A percentile compares a stretch with the other conserved stretches of the same genome.
Evolutionary conservation across 1,140 invertebrate species (phyloP).

Genomic region (Laupala kohalensis): DNA sequence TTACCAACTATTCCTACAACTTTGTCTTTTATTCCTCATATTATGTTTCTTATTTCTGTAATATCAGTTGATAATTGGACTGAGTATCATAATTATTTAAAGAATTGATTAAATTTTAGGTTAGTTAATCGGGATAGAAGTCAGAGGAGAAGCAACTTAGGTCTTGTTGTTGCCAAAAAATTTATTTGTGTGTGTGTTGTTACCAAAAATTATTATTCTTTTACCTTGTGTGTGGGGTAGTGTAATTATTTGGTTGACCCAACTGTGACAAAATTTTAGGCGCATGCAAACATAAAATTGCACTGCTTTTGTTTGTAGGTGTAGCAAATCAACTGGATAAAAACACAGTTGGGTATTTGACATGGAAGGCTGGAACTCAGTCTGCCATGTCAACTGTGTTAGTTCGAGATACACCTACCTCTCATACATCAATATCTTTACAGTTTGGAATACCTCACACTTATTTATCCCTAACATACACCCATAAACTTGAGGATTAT

Average conservation of each 20-base stretch:
- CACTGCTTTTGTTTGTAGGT: slow-evolving; percentile 43
- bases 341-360: slow-evolving; percentile 73
- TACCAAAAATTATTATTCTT: no score
- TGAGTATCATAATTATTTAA: no score
- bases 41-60: no score
- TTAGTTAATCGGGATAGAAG: no score
- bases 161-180: no score
- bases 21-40: no score
- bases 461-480: slow-evolving; percentile 59
- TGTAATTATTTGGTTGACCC: not conserved
- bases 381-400: slow-evolving; percentile 67
- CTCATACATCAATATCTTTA: slow-evolving; percentile 47
- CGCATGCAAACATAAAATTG: not conserved
- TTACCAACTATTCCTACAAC: no score
- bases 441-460: slow-evolving; percentile 73
- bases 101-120: no score
- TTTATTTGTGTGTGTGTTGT: no score
- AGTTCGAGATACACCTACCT: slow-evolving; percentile 54
- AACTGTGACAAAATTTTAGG: not conserved
- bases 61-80: no score
- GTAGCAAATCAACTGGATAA: slow-evolving; percentile 72
- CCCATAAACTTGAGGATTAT: slow-evolving; percentile 60
- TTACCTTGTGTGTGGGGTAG: no score
- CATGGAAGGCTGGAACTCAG: slow-evolving; percentile 58
- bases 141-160: no score